Evolutionary conservation across 2,797 vertebrate species (phyloP), one percentile per base, ranked within the genome.

Genomic region (Anguilla megastoma): DNA sequence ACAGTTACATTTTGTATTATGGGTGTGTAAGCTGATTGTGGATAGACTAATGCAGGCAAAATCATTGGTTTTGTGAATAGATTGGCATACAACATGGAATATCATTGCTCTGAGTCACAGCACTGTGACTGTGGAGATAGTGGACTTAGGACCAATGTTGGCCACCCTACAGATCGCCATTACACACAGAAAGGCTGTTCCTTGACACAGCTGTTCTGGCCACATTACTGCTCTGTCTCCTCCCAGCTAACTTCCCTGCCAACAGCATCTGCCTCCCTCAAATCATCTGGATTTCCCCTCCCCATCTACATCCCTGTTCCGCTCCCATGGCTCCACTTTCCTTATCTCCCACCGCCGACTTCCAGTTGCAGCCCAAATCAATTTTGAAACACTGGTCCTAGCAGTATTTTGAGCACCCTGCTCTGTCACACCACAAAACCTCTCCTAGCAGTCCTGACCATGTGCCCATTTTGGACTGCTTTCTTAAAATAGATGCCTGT

Each of bases 191-290:
- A 82, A n/a, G 3, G 41, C 45, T 82, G 45, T 8, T 82, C 45
- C 45, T 50, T n/a, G 21, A 50, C 79, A 82, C 79, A 82, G 79
- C 79, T 82, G 79, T 50, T 82, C 74, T 82, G 79, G 79, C 41
- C 9, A 18, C 45, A 12, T 41, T 50, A 50, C 41, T 12, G 45
- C 45, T n/a, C 21, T 21, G 21, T n/a, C 45, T 50, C 79, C 79
- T n/a, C 79, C 79, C 79, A 48, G 41, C 79, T 50, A 45, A 33
- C 21, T 9, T 82, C 79, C 18, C 45, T 50, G 79, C 79, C 45
- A 82, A 50, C 79, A 50, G 21, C 45, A 48, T 80, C 76, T 45
- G 76, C 30, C 76, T 16, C 76, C 76, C 33, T 9, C 36, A 80
- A 80, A 80, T 80, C 76, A 80, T 1, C 76, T 14, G 41, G 76